These are phyloP conservation scores for Delichon dasypus DNA, from an alignment of 2,797 vertebrate species.

Conservation along the genomic window DNA sequence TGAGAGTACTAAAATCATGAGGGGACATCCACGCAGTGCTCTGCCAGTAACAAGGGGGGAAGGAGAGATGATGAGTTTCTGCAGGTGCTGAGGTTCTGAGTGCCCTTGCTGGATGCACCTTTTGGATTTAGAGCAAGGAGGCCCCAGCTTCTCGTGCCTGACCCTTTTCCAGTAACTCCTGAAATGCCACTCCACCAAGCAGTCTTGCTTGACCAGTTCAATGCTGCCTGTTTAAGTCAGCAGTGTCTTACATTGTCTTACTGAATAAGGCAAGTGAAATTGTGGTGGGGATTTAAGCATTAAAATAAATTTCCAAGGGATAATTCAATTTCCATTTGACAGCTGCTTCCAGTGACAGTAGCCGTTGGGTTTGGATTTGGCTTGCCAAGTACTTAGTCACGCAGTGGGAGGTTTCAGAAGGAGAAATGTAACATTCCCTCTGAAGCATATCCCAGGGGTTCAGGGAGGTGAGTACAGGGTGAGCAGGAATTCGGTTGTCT, in stretches of 20 bases:
- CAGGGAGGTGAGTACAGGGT: neutral
- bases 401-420: neutral
- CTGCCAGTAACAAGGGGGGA: neutral
- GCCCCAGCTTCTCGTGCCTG: neutral
- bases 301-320: neutral
- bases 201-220: neutral
- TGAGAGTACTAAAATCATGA: neutral
- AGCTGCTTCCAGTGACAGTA: neutral
- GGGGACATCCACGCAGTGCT: accelerated
- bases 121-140: accelerated
- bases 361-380: neutral
- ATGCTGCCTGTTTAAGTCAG: neutral
- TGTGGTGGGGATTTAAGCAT: neutral
- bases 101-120: neutral
- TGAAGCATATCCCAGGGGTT: neutral
- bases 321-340: neutral
- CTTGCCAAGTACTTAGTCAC: neutral
- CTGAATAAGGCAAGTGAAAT: neutral
- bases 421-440: neutral
- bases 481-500: neutral
- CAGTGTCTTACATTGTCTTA: neutral
- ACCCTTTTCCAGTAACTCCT: neutral
- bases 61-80: neutral
- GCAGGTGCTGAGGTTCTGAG: neutral
- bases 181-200: neutral